Conservation (phyloP, 2,113 vertebrate species). For the Arenaria interpres region DNA sequence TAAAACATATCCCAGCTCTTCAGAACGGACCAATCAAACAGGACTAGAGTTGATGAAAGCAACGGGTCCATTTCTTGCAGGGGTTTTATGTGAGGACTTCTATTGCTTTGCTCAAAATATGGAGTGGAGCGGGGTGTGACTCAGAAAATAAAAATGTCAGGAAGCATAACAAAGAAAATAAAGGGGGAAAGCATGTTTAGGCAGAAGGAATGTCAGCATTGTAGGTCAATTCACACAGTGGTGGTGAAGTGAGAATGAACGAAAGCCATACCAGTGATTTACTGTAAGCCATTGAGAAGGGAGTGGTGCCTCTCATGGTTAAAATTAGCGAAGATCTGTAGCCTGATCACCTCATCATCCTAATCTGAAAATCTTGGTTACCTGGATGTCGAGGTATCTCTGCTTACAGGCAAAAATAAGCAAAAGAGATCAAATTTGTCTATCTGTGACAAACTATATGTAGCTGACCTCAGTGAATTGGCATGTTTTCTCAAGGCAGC, state of each 20-base stretch:
- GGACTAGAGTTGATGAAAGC: background rate
- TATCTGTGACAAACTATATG: background rate
- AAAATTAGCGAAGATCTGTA: background rate
- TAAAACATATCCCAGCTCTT: slow-evolving; percentile 2
- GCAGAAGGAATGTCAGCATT: background rate
- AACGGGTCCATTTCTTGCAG: background rate
- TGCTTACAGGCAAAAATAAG: background rate
- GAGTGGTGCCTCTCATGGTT: background rate
- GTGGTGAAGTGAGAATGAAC: background rate
- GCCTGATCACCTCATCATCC: background rate
- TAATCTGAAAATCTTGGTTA: background rate
- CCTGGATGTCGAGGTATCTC: background rate
- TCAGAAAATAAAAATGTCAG: background rate
- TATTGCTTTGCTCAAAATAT: background rate
- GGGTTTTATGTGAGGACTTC: background rate
- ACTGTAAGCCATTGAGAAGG: background rate
- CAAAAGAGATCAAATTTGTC: background rate
- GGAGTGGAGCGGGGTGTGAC: background rate
- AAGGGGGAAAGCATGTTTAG: background rate
- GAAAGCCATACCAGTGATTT: background rate
- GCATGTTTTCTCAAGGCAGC: background rate
- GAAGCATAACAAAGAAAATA: background rate
- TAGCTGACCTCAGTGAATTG: background rate
- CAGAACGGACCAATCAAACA: background rate
- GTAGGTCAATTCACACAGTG: background rate